A percentile compares a stretch with the other conserved stretches of the same genome.
Conservation (phyloP, 2,797 vertebrate genomes). For the Mus minutoides region DNA sequence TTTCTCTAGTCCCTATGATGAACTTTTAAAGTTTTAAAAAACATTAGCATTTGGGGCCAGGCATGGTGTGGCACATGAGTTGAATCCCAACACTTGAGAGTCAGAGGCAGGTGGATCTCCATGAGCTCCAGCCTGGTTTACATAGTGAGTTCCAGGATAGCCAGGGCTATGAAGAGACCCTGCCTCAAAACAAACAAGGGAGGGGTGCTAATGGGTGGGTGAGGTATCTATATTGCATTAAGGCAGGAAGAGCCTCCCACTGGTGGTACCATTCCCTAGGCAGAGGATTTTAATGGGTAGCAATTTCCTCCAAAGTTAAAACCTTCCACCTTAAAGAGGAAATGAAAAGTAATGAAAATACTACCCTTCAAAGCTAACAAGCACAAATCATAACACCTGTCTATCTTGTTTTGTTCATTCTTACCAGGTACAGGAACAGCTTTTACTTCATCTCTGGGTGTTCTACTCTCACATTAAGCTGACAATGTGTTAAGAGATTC, state of each 20-base stretch:
- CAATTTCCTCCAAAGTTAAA: neutral
- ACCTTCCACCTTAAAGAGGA: neutral
- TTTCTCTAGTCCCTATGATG: neutral
- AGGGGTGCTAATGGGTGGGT: neutral
- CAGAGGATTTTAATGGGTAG: neutral
- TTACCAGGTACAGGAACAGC: neutral
- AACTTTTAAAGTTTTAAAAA: slow-evolving; percentile 19
- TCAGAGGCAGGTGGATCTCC: neutral
- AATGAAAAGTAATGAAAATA: neutral
- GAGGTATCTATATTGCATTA: neutral
- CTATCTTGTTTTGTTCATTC: neutral
- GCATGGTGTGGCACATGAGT: neutral
- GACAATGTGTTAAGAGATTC: neutral
- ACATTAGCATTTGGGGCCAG: neutral
- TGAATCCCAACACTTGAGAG: neutral
- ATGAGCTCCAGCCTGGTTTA: neutral
- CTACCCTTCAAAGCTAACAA: neutral
- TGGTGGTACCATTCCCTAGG: neutral
- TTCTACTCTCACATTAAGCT: neutral
- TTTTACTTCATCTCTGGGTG: neutral
- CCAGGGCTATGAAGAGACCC: neutral
- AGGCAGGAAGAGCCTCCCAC: neutral
- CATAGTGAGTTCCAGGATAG: neutral
- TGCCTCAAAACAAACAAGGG: neutral
- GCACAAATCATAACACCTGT: neutral